Percentiles rank a stretch among this genome's conserved stretches.
These are phyloP conservation scores for Deilephila porcellus DNA, from an alignment of 2,888 invertebrate genomes.

Conservation along the genomic window DNA sequence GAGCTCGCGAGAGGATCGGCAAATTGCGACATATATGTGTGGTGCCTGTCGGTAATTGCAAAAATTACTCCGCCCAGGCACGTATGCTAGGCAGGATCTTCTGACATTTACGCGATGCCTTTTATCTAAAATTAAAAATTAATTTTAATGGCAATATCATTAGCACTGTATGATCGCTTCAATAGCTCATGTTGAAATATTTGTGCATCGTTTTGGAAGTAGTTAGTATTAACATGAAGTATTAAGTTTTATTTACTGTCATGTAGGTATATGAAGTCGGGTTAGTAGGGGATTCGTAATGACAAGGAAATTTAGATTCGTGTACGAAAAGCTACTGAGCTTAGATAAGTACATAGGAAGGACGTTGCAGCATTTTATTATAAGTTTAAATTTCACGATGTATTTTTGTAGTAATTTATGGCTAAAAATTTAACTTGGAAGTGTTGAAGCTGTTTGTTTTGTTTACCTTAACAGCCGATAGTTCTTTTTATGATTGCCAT, in stretches of 20 bases:
- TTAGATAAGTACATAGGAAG: no score
- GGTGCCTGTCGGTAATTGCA: constrained; percentile 81
- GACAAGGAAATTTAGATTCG: no score
- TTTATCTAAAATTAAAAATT: neutral
- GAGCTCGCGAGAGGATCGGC: constrained; percentile 73
- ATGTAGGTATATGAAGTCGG: neutral
- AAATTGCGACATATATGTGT: constrained; percentile 82
- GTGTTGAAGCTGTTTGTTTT: no score
- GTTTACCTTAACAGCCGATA: no score
- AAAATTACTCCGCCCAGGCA: constrained; percentile 68
- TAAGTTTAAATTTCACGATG: no score
- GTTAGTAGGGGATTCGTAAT: neutral
- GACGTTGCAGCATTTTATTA: no score
- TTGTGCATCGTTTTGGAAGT: neutral
- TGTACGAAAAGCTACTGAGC: no score
- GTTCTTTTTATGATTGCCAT: no score
- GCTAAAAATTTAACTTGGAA: no score
- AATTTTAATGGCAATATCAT: neutral
- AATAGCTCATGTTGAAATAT: neutral
- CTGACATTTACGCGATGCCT: neutral
- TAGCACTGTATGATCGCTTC: no score
- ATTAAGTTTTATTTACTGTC: neutral
- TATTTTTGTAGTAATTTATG: no score
- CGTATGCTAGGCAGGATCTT: constrained; percentile 29
- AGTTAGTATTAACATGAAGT: neutral